Evolutionary conservation across 64 coral and sea anemone genomes (phyloP), one percentile per base, ranked within the genome.

Genomic region (Montipora sp.): DNA sequence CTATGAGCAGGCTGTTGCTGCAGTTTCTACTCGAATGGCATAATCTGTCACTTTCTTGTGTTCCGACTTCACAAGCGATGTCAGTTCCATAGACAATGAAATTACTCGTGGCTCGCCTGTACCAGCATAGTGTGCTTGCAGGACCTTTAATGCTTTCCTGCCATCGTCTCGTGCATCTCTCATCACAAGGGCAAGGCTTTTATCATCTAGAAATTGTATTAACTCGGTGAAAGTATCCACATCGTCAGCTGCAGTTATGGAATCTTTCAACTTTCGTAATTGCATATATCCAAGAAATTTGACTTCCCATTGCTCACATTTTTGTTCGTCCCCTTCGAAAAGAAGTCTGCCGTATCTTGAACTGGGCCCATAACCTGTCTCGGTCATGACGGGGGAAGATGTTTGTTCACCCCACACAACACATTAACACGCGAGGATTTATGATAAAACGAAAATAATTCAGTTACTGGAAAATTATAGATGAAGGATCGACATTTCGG

Each of bases 1-100:
- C 60, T 21, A 86, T 86, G 8, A 86, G 83, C 16, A 86, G 83
- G 60, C 83, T 86, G 59, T 86, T 15, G 83, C 61, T 21, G 24
- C 60, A 14, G 27, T 69, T 49, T 85, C 59, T 5, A 59, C 83
- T 50, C 61, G 53, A 57, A 57, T 57, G 10, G 10, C 53, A 7
- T 57, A 57, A 57, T 57, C 6, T 57, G 53, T 57, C 53, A 57
- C 53, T 57, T 5, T 7, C 53, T 57, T 10, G 53, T 57, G 53
- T 57, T 57, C 53, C 2, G 48, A 14, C 68, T 71, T 71, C 68
- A 71, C 68, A n/a, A 71, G 13, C 68, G 18, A 18, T n/a, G 68
- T 71, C 68, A 71, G 68, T 71, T 71, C 68, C 13, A 59, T 86
- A 27, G 71, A 86, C 2, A 86, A 51, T 51, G n/a, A 86, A 86